These are phyloP conservation scores for Dicycla oo DNA, from an alignment of 2,888 invertebrate genomes.

Conservation along the genomic window DNA sequence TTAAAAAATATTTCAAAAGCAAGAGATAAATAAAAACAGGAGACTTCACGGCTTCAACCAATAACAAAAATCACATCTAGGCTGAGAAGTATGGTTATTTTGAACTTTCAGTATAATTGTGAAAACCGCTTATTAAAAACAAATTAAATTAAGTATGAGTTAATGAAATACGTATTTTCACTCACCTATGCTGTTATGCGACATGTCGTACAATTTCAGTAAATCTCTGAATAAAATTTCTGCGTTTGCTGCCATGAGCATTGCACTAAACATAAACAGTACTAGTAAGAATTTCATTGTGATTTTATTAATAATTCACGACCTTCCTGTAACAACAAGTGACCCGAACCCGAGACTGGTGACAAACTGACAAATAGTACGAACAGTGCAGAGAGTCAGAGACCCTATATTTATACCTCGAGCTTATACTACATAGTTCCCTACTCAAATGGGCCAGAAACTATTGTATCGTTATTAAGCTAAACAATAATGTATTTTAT, in stretches of 20 bases:
- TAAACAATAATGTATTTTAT: conserved; percentile 7
- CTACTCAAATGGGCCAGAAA: conserved; percentile 2
- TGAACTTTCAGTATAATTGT: background rate
- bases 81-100: background rate
- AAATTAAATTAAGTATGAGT: background rate
- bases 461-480: background rate
- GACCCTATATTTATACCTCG: conserved; percentile 32
- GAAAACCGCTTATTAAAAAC: background rate
- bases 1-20: background rate
- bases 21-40: background rate
- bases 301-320: conserved; percentile 4
- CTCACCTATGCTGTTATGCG: conserved; percentile 25
- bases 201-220: conserved; percentile 28
- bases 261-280: conserved; percentile 13
- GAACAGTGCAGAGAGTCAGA: too few species aligned
- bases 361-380: background rate
- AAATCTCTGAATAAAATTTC: conserved; percentile 7
- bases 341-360: conserved; percentile 1
- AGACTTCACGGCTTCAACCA: background rate
- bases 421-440: background rate
- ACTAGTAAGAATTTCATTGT: conserved; percentile 49
- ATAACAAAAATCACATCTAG: background rate
- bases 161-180: conserved; percentile 2
- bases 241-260: conserved; percentile 29
- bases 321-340: conserved; percentile 11